Evolutionary conservation across 2,113 vertebrate genomes (phyloP).

Genomic region (Polyodon spathula): DNA sequence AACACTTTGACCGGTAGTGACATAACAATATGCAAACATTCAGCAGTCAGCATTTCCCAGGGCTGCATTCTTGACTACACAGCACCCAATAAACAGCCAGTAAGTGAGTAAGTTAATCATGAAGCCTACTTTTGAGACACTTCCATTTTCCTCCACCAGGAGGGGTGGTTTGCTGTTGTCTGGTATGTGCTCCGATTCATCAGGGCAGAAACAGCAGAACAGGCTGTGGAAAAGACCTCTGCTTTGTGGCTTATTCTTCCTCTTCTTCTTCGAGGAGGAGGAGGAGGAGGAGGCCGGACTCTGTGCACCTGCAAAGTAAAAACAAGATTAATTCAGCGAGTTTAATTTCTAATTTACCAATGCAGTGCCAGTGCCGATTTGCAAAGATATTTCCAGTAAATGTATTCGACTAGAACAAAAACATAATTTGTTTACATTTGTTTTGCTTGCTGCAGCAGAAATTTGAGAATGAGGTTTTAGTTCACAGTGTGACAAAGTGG

Average conservation of each 20-base stretch:
- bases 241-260: conserved; percentile 55
- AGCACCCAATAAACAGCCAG: background rate
- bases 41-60: too few species aligned
- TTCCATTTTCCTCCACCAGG: conserved; percentile 64
- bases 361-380: too few species aligned
- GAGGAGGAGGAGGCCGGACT: conserved; percentile 41
- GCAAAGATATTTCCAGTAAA: too few species aligned
- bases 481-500: too few species aligned
- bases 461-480: too few species aligned
- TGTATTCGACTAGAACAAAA: too few species aligned
- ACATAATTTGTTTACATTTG: too few species aligned
- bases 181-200: conserved; percentile 55
- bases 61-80: background rate
- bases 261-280: too few species aligned
- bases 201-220: conserved; percentile 68
- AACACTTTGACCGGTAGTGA: too few species aligned
- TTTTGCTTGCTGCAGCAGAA: too few species aligned
- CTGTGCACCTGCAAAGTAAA: conserved; percentile 43
- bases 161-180: conserved; percentile 63
- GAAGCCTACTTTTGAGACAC: conserved; percentile 62
- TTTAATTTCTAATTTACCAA: too few species aligned
- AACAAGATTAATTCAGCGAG: background rate
- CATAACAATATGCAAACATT: too few species aligned
- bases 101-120: background rate
- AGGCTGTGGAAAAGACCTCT: conserved; percentile 63